Percentiles rank a stretch among this genome's conserved stretches.
Evolutionary conservation across 2,113 vertebrate species (phyloP).

Genomic region (Zosterops pallidus): DNA sequence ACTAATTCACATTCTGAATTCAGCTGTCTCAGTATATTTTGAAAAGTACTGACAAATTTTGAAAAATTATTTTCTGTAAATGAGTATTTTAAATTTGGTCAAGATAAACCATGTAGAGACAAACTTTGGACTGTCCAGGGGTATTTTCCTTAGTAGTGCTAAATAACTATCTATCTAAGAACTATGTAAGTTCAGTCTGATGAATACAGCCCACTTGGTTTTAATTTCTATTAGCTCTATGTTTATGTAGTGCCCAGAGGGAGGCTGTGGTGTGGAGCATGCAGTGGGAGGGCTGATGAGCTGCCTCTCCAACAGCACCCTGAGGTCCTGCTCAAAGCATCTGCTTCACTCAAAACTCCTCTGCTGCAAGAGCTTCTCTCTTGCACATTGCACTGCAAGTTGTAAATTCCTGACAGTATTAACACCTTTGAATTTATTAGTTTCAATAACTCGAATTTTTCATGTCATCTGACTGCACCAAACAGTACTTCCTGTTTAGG

Average conservation of each 20-base stretch:
- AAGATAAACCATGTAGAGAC: background rate
- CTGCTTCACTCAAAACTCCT: background rate
- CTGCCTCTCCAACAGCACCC: background rate
- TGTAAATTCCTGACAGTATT: background rate
- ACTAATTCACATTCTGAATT: background rate
- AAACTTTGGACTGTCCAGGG: too few species aligned
- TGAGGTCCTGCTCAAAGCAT: background rate
- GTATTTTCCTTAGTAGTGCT: background rate
- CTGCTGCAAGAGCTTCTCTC: background rate
- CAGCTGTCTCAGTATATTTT: background rate
- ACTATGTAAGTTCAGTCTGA: background rate
- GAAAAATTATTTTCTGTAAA: background rate
- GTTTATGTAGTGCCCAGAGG: background rate
- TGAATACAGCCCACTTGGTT: background rate
- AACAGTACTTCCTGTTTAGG: background rate
- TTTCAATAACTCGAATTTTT: background rate
- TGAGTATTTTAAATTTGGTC: background rate
- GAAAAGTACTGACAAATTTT: background rate
- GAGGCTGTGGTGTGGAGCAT: background rate
- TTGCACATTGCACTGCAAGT: background rate
- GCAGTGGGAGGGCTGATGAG: rapidly evolving
- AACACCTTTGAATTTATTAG: background rate
- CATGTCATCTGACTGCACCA: background rate
- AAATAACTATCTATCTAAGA: background rate
- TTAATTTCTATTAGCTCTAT: background rate